Conservation (phyloP, 2,113 vertebrate species). For the Vidua chalybeata region DNA sequence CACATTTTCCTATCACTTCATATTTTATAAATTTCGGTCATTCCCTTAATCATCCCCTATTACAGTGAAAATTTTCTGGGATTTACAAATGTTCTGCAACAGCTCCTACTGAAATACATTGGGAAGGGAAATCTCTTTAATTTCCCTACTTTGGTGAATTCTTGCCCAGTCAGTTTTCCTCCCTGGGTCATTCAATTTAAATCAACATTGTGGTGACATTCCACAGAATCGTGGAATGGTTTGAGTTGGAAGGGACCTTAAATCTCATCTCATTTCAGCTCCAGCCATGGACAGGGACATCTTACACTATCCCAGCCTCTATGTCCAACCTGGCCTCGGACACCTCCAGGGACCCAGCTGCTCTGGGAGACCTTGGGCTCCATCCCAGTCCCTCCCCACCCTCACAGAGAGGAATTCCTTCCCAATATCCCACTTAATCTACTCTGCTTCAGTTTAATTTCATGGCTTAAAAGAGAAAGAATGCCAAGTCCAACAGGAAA, state of each 20-base stretch:
- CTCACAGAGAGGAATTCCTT: rapidly evolving
- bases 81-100: background rate
- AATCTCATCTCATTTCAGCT: rapidly evolving
- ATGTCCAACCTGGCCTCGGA: background rate
- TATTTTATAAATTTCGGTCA: background rate
- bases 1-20: background rate
- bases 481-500: background rate
- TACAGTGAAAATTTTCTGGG: background rate
- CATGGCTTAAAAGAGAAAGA: background rate
- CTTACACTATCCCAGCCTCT: background rate
- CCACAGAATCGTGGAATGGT: background rate
- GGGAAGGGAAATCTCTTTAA: background rate
- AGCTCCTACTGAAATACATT: background rate
- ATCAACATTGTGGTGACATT: background rate
- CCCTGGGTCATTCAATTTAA: background rate
- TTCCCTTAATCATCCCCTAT: background rate
- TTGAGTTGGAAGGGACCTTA: background rate
- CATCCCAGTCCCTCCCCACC: background rate
- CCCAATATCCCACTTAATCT: background rate
- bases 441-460: background rate
- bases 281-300: background rate
- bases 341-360: background rate
- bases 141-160: background rate
- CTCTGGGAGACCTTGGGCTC: background rate
- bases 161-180: background rate